Base-by-base conservation (phyloP, 2,888 invertebrate species). In the Eristalis pertinax region DNA sequence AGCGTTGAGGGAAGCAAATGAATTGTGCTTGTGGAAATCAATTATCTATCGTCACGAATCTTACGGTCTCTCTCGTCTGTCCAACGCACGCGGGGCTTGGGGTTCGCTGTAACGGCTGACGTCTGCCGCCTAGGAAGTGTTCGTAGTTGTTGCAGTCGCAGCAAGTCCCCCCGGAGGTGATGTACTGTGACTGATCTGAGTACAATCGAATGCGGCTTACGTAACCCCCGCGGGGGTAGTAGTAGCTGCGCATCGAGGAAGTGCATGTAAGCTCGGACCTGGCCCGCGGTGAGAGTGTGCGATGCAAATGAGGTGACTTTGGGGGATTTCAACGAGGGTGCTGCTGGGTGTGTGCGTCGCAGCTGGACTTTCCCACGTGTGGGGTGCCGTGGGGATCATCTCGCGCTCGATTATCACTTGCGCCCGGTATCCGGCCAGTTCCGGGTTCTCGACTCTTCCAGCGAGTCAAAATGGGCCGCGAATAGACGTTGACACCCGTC, bases 21-120 rank as follows among this genome's bases (percentile, higher is more conserved):
- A 32, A 73, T 72, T 74, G 77, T 63, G 50, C 50, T 75, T 86
- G 74, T 75, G 70, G 62, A 86, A 86, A 86, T 78, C 86, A 86
- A 86, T 86, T 86, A 83, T 72, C 82, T 75, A 67, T 78, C 65
- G 86, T 86, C 86, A 86, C 86, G 86, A 86, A 79, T 76, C 56
- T 70, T 73, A 41, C 24, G 67, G 24, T 26, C 64, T 32, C 58
- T 41, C 43, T 7, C 19, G 11, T 1, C 32, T 0, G 32, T 10
- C 29, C 29, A 29, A 29, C 4, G 29, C 29, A 29, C 29, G 29
- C 29, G 29, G 32, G 32, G 32, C 32, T 8, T 10, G 32, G 32
- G 32, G 32, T 10, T 32, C 32, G 38, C 38, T 13, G 38, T 38
- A 13, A 38, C 38, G 38, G 38, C 38, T 38, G 50, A 19, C 50